phyloP scores from a whole-genome alignment of 2,113 vertebrate species.

The Thunnus thynnus region DNA sequence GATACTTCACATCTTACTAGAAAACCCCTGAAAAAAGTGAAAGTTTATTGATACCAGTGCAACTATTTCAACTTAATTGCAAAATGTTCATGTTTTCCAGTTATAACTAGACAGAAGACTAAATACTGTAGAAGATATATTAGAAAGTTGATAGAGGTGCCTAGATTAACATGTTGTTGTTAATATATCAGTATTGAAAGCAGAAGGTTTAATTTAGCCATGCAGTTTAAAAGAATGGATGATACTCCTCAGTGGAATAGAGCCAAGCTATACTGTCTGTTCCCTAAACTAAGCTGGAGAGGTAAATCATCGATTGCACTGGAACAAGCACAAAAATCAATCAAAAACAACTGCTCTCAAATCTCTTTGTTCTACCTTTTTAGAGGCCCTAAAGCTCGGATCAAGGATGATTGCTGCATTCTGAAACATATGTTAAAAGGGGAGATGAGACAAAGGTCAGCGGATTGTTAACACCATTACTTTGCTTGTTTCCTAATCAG shows the following conservation, averaged over 20 bases:
- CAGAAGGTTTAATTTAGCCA: background rate
- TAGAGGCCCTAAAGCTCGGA: slow-evolving; percentile 9
- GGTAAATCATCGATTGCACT: slow-evolving; percentile 56
- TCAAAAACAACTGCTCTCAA: slow-evolving; percentile 39
- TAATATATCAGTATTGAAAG: background rate
- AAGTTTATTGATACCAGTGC: no score
- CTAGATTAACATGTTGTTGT: no score
- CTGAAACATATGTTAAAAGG: slow-evolving; percentile 44
- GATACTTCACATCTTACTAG: no score
- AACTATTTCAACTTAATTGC: no score
- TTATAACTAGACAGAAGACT: no score
- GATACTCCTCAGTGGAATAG: background rate
- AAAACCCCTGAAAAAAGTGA: no score
- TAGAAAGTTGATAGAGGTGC: no score
- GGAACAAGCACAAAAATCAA: slow-evolving; percentile 66
- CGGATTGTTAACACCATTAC: slow-evolving; percentile 48
- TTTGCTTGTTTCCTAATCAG: slow-evolving; percentile 58
- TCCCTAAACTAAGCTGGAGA: slow-evolving; percentile 17
- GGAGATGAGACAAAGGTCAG: slow-evolving; percentile 50
- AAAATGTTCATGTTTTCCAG: no score
- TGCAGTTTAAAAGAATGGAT: background rate
- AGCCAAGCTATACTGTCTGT: background rate
- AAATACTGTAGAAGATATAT: no score
- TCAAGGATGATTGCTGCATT: slow-evolving; percentile 30
- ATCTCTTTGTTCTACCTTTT: slow-evolving; percentile 51